These are phyloP conservation scores for Aspidapion aeneum DNA, from an alignment of 2,888 invertebrate genomes.

Conservation along the genomic window DNA sequence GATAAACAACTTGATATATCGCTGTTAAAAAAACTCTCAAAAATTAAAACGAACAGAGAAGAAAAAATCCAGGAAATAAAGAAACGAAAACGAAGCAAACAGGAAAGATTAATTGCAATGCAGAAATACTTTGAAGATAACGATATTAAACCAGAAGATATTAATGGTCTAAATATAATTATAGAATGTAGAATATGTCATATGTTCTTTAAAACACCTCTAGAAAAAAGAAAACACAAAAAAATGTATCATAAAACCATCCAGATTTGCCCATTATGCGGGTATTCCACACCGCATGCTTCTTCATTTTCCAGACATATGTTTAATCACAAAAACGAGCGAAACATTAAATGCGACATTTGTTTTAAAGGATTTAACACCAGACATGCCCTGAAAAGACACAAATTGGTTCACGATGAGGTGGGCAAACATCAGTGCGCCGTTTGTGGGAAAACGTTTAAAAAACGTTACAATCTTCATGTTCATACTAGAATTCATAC, in stretches of 20 bases:
- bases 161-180: no score
- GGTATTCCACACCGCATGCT: no score
- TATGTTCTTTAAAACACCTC: no score
- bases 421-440: constrained; percentile 44
- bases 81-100: no score
- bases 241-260: neutral
- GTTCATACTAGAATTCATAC: constrained; percentile 29
- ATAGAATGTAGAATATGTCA: no score
- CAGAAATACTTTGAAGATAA: no score
- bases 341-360: constrained; percentile 46
- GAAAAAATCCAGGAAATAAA: no score
- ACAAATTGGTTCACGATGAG: constrained; percentile 49
- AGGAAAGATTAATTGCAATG: neutral
- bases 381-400: constrained; percentile 48
- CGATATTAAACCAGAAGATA: no score
- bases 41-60: no score
- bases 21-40: no score
- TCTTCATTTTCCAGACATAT: constrained; percentile 30
- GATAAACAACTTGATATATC: no score
- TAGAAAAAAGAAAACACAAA: neutral
- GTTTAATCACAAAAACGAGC: constrained; percentile 44
- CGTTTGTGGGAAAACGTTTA: constrained; percentile 51
- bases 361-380: constrained; percentile 50
- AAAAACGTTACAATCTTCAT: no score
- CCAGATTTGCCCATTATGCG: neutral